A percentile compares a stretch with the other conserved stretches of the same genome.
Evolutionary conservation across 53 echinoderm and acorn worm species (phyloP).

Genomic region (Echinarachnius parma): DNA sequence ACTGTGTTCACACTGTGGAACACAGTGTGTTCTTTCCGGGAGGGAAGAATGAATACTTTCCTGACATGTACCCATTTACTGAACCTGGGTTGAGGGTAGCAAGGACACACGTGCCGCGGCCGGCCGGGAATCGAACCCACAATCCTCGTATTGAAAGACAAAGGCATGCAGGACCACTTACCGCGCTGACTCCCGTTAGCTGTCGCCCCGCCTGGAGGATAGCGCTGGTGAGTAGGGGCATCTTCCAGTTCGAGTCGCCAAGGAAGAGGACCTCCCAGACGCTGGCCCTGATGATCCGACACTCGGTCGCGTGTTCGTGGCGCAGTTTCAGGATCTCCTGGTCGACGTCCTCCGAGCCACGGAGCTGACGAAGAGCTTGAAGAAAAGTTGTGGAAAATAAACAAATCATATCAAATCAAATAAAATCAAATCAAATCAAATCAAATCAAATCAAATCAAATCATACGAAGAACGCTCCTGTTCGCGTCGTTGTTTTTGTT

Average conservation of each 20-base stretch:
- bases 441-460: too few relatives aligned
- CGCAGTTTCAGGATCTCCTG: conserved; percentile 55
- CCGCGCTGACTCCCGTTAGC: conserved; percentile 75
- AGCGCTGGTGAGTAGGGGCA: conserved; percentile 57
- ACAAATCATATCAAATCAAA: too few relatives aligned
- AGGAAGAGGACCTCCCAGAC: conserved; percentile 55
- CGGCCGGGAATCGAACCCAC: background rate
- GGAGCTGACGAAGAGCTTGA: conserved; percentile 57
- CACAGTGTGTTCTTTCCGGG: too few relatives aligned
- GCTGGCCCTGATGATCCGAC: conserved; percentile 34
- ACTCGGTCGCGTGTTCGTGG: conserved; percentile 37
- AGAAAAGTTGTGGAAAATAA: too few relatives aligned
- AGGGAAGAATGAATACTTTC: too few relatives aligned
- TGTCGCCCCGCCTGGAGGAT: conserved; percentile 64
- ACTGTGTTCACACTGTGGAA: too few relatives aligned
- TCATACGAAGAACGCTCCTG: too few relatives aligned
- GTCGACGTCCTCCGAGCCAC: conserved; percentile 58
- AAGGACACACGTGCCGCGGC: too few relatives aligned
- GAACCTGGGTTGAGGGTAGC: too few relatives aligned
- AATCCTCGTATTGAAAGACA: background rate
- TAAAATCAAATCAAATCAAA: too few relatives aligned
- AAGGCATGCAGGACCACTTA: conserved; percentile 23
- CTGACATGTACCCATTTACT: too few relatives aligned
- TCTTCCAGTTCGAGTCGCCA: conserved; percentile 61
- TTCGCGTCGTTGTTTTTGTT: too few relatives aligned